Evolutionary conservation across 2,797 vertebrate species (phyloP).

Genomic region (Clarias platycephalus): DNA sequence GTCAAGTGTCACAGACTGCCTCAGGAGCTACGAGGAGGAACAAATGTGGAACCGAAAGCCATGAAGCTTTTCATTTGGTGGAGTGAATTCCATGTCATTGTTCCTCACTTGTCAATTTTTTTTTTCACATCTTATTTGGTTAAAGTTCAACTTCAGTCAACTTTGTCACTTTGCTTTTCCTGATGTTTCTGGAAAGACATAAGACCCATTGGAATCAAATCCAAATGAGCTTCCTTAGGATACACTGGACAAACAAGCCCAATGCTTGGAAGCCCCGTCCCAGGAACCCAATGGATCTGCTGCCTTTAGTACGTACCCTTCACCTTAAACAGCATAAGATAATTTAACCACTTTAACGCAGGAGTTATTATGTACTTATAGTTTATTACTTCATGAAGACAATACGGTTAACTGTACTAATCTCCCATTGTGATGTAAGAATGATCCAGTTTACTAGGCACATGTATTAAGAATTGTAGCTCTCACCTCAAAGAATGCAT

Average conservation of each 20-base stretch:
- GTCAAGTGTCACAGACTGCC: not conserved
- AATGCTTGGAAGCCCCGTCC: too few relatives aligned
- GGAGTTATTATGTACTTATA: not conserved
- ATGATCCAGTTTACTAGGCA: conserved; percentile 5
- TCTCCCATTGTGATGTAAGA: too few relatives aligned
- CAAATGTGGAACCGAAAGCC: conserved; percentile 3
- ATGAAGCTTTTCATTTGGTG: not conserved
- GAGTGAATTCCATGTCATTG: not conserved
- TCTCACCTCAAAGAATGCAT: not conserved
- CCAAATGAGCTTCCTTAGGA: too few relatives aligned
- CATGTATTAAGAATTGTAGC: not conserved
- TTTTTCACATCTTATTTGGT: not conserved
- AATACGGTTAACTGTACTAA: not conserved
- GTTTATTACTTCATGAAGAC: too few relatives aligned
- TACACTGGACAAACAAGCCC: too few relatives aligned
- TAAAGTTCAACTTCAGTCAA: not conserved
- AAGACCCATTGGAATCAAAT: too few relatives aligned
- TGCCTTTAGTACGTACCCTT: too few relatives aligned
- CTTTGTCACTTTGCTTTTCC: not conserved
- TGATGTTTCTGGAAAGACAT: not conserved
- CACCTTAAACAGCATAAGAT: too few relatives aligned
- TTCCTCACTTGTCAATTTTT: too few relatives aligned
- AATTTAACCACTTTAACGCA: not conserved
- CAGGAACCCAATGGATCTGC: too few relatives aligned
- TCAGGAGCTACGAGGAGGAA: not conserved